Percentiles rank a stretch among this genome's conserved stretches.
Conservation (phyloP, 2,113 vertebrate species). For the Engraulis encrasicolus region DNA sequence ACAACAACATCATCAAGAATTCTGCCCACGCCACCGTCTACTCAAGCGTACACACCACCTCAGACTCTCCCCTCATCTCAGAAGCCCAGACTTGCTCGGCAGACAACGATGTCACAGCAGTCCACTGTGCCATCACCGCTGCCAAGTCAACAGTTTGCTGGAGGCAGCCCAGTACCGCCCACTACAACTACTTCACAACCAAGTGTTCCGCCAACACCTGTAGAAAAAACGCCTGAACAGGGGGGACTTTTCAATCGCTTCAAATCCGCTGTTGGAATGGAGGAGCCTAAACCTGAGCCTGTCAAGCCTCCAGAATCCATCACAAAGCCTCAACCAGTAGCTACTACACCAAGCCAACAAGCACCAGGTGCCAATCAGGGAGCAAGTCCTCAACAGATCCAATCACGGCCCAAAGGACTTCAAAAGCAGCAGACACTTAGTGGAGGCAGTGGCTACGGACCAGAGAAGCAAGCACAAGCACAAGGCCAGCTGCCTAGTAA, state of each 20-base stretch:
- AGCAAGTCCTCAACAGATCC: slow-evolving; percentile 47
- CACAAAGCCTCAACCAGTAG: slow-evolving; percentile 61
- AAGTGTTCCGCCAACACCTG: slow-evolving; percentile 38
- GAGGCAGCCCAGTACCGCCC: neutral
- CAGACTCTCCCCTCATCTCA: slow-evolving; percentile 44
- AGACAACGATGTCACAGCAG: slow-evolving; percentile 67
- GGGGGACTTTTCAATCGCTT: slow-evolving; percentile 84
- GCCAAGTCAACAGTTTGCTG: neutral
- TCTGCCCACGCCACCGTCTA: slow-evolving; percentile 59
- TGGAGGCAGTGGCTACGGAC: slow-evolving; percentile 21
- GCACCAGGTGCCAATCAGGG: neutral
- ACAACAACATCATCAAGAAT: slow-evolving; percentile 53
- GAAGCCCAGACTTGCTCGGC: slow-evolving; percentile 71
- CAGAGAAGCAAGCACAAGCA: slow-evolving; percentile 41
- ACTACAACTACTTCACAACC: slow-evolving; percentile 15
- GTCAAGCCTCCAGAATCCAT: slow-evolving; percentile 56
- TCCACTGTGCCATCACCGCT: slow-evolving; percentile 55
- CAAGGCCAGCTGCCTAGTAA: slow-evolving; percentile 55
- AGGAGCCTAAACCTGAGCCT: slow-evolving; percentile 70
- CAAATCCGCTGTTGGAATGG: slow-evolving; percentile 78
- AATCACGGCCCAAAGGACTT: slow-evolving; percentile 59
- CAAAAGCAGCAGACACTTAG: slow-evolving; percentile 65
- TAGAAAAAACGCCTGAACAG: slow-evolving; percentile 66
- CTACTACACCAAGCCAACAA: slow-evolving; percentile 35
- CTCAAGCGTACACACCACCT: slow-evolving; percentile 36